phyloP scores from a whole-genome alignment of 2,888 invertebrate species.

The Tolmerus cingulatus region DNA sequence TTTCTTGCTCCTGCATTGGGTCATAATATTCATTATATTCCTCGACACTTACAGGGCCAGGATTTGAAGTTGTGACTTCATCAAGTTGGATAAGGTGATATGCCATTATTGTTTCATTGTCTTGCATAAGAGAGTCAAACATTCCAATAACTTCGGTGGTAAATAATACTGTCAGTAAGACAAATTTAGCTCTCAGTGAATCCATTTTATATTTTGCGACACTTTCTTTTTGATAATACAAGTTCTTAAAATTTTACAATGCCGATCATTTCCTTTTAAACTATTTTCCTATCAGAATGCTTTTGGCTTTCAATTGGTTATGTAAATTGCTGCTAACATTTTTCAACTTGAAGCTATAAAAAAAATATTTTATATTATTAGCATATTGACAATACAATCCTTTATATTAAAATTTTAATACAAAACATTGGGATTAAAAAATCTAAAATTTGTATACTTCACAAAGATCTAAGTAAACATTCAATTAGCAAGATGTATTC shows the following conservation, averaged over 20 bases:
- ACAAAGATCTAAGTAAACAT: no score
- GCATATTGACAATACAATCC: not conserved
- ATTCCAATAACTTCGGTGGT: not conserved
- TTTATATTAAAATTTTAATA: no score
- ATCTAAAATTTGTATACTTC: no score
- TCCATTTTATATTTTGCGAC: not conserved
- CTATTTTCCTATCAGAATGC: not conserved
- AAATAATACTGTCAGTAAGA: not conserved
- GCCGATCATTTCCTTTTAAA: not conserved
- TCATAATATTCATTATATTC: slow-evolving; percentile 31
- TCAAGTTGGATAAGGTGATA: slow-evolving; percentile 41
- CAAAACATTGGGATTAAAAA: no score
- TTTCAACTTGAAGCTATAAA: not conserved
- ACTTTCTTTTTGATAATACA: not conserved
- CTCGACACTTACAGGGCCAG: slow-evolving; percentile 38
- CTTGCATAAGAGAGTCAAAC: not conserved
- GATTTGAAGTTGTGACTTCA: slow-evolving; percentile 36
- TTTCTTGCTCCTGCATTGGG: slow-evolving; percentile 43
- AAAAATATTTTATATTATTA: not conserved
- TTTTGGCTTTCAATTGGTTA: not conserved
- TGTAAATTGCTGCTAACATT: not conserved
- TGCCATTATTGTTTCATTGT: not conserved
- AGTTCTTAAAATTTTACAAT: not conserved
- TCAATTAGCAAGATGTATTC: no score
- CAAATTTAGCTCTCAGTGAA: not conserved